A percentile compares a stretch with the other conserved stretches of the same genome.
Conservation (phyloP, 2,888 invertebrate species). For the Drosophila nigricruria region DNA sequence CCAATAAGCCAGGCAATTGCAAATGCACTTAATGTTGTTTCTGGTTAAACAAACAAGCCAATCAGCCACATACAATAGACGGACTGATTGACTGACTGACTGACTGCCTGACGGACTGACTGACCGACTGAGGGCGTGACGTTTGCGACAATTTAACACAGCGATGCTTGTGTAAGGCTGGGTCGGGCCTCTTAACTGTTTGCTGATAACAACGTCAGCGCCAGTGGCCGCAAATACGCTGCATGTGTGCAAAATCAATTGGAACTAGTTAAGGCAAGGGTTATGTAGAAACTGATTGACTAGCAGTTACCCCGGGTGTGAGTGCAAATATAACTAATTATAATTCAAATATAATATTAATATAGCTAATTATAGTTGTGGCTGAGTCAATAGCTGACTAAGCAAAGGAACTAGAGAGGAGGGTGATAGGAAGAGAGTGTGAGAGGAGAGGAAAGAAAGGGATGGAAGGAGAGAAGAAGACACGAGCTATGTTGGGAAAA, state of each 20-base stretch:
- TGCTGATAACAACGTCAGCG: constrained; percentile 70
- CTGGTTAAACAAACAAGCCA: constrained; percentile 43
- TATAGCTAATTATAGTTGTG: not conserved
- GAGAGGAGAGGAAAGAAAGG: not conserved
- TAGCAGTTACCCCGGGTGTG: not conserved
- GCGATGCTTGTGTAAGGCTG: constrained; percentile 14
- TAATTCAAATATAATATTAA: constrained; percentile 2
- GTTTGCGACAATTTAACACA: constrained; percentile 31
- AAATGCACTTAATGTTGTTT: constrained; percentile 28
- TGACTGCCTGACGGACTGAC: constrained; percentile 7
- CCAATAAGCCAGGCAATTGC: constrained; percentile 29
- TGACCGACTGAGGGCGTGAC: constrained; percentile 27
- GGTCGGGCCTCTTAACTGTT: constrained; percentile 53
- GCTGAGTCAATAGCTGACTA: not conserved
- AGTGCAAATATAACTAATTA: constrained; percentile 1
- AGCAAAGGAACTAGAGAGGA: not conserved
- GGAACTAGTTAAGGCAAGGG: constrained; percentile 12
- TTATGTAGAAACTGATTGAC: not conserved
- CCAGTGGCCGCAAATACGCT: constrained; percentile 22
- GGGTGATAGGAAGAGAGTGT: no score
- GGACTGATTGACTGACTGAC: constrained; percentile 15
- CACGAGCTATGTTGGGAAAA: no score
- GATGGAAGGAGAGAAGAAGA: not conserved
- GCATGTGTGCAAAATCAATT: constrained; percentile 47
- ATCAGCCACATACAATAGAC: constrained; percentile 33